Percentiles rank a stretch among this genome's conserved stretches.
Conservation (phyloP, 2,113 vertebrate species). For the Turnix velox region DNA sequence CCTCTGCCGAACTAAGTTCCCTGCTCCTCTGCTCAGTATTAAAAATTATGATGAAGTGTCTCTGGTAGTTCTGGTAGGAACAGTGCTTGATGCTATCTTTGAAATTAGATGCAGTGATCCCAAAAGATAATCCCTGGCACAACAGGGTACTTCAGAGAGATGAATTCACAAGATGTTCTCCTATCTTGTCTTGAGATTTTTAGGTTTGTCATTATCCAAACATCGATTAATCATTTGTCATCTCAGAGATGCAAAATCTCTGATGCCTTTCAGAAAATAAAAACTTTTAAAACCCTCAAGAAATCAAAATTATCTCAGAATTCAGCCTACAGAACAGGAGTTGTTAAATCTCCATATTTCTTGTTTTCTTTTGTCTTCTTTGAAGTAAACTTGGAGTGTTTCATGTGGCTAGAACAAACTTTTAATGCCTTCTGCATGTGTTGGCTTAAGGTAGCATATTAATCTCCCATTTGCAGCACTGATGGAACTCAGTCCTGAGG, state of each 20-base stretch:
- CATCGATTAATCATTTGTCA: neutral
- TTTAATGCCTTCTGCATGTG: neutral
- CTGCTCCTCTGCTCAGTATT: neutral
- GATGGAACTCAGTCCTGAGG: slow-evolving; percentile 23
- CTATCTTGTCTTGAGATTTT: neutral
- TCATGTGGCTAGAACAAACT: neutral
- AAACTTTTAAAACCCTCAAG: neutral
- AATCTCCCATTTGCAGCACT: slow-evolving; percentile 23
- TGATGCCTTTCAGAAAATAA: neutral
- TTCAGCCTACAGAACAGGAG: neutral
- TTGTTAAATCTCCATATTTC: neutral
- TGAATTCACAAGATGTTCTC: neutral
- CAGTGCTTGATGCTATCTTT: slow-evolving; percentile 43
- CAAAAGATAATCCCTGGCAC: neutral
- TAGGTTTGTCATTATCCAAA: neutral
- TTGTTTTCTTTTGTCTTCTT: neutral
- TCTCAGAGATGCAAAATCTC: neutral
- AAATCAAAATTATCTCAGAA: neutral
- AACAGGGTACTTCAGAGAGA: neutral
- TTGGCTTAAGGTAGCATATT: neutral
- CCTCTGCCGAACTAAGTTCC: neutral
- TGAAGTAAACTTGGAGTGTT: neutral
- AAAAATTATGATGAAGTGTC: neutral
- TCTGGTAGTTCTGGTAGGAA: neutral
- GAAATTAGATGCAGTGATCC: slow-evolving; percentile 14